A percentile compares a stretch with the other conserved stretches of the same genome.
These are phyloP conservation scores for Lucinisca nassula DNA, from an alignment of 2,888 invertebrate species.

Conservation along the genomic window DNA sequence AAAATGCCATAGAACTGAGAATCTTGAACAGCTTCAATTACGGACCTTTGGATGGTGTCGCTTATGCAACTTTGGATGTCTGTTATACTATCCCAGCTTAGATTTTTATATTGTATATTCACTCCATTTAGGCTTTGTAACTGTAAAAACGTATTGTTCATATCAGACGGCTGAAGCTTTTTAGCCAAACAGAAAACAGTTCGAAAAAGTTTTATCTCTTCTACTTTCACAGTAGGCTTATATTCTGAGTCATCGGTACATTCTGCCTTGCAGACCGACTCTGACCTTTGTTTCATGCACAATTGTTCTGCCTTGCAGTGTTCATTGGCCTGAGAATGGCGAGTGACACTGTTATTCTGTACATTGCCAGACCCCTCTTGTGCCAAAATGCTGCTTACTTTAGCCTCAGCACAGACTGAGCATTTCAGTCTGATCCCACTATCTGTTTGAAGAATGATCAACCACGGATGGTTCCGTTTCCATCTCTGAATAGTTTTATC, in stretches of 20 bases:
- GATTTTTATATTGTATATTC: constrained; percentile 40
- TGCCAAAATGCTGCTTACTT: constrained; percentile 5
- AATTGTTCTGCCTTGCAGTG: neutral
- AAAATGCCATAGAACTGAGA: constrained; percentile 36
- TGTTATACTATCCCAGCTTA: constrained; percentile 50
- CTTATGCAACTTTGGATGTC: constrained; percentile 45
- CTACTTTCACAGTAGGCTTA: neutral
- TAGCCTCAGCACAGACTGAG: neutral
- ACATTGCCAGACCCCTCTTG: constrained; percentile 12
- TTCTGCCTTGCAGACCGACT: neutral
- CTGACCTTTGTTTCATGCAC: too few relatives aligned
- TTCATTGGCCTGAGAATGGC: neutral
- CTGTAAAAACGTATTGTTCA: constrained; percentile 47
- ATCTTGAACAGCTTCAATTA: constrained; percentile 21
- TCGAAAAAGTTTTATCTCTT: constrained; percentile 27
- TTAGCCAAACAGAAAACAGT: constrained; percentile 45
- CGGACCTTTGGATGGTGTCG: neutral
- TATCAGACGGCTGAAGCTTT: constrained; percentile 40
- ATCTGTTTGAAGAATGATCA: neutral
- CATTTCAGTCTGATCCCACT: neutral
- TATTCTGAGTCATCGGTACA: too few relatives aligned
- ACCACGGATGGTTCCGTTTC: neutral
- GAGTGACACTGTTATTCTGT: constrained; percentile 5
- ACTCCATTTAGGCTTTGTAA: constrained; percentile 48
- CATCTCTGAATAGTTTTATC: neutral